Base-by-base conservation (phyloP, 2,113 vertebrate species). In the Jacana jacana region DNA sequence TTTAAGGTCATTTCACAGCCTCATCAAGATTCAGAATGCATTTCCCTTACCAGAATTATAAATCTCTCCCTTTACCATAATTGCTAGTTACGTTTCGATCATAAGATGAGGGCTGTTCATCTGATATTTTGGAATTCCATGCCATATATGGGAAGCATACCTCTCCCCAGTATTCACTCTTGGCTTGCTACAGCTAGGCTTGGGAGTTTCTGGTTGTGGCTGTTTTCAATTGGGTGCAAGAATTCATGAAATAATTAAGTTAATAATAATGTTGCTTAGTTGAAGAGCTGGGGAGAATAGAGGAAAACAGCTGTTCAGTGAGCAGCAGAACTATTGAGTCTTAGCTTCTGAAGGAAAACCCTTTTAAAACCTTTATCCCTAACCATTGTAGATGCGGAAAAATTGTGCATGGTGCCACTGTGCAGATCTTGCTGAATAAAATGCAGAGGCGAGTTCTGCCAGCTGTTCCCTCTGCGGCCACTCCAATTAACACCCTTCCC, bases 121-220 rank as follows among this genome's bases (percentile, higher is more conserved):
- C 81, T 70, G 88, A 64, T 91, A 68, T 66, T 93, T 88, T 85
- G 85, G 81, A 94, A 91, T 79, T 77, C 54, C 81, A 42, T 78
- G 88, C 94, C 58, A 20, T 95, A 89, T 91, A 91, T 82, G 86
- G 66, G 61, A 65, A 84, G 42, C 94, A 95, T 95, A 88, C 75
- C 63, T 96, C 77, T 88, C 54, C 42, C 39, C 49, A 82, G n/a
- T 72, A 70, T 87, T 96, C 94, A 97, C 57, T 83, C 68, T 92
- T 95, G 96, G 91, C 92, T 83, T 85, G 40, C 76, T 86, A 31
- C n/a, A 24, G 57, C 65, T 65, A n/a, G 80, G 30, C 78, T 87
- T 76, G 81, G 57, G 65, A 89, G 42, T 89, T 95, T 86, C 72
- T 97, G 46, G 6, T 75, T 84, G 84, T 89, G 91, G 77, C 16